Evolutionary conservation across 2,797 vertebrate genomes (phyloP).

Genomic region (Enteromius mattozi): DNA sequence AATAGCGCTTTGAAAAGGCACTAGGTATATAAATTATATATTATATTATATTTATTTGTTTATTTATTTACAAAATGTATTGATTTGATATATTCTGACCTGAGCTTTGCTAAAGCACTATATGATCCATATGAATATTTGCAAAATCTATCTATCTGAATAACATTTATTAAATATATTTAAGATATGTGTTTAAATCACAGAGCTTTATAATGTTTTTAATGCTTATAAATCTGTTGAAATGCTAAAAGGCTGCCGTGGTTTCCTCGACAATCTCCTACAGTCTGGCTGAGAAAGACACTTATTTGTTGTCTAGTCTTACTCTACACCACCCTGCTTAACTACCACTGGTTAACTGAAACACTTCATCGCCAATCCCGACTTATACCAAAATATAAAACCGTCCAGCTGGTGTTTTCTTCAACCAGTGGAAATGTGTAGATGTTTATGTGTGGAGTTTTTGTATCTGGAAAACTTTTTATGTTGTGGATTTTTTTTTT

Average conservation of each 20-base stretch:
- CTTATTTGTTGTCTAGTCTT: slow-evolving; percentile 58
- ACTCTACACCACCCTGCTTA: slow-evolving; percentile 50
- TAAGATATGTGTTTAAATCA: background rate
- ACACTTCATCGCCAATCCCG: slow-evolving; percentile 53
- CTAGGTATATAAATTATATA: background rate
- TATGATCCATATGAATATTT: too few relatives aligned
- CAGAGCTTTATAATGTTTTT: background rate
- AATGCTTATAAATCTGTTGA: background rate
- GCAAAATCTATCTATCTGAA: too few relatives aligned
- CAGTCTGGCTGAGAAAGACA: slow-evolving; percentile 53
- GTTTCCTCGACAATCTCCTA: slow-evolving; percentile 65
- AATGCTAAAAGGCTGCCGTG: background rate
- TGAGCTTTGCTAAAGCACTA: too few relatives aligned
- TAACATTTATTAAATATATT: too few relatives aligned
- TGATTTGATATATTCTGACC: background rate
- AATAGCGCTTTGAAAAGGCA: background rate
- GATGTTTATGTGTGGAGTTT: slow-evolving; percentile 46
- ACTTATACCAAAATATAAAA: background rate
- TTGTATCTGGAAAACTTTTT: slow-evolving; percentile 62
- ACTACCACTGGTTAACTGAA: slow-evolving; percentile 72
- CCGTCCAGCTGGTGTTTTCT: slow-evolving; percentile 73
- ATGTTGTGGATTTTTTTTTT: slow-evolving; percentile 63
- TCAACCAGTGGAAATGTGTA: slow-evolving; percentile 66
- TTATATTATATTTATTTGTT: background rate
- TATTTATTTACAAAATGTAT: background rate